A percentile compares a stretch with the other conserved stretches of the same genome.
phyloP scores from a whole-genome alignment of 2,888 invertebrate species.

The Oscheius sp. region DNA sequence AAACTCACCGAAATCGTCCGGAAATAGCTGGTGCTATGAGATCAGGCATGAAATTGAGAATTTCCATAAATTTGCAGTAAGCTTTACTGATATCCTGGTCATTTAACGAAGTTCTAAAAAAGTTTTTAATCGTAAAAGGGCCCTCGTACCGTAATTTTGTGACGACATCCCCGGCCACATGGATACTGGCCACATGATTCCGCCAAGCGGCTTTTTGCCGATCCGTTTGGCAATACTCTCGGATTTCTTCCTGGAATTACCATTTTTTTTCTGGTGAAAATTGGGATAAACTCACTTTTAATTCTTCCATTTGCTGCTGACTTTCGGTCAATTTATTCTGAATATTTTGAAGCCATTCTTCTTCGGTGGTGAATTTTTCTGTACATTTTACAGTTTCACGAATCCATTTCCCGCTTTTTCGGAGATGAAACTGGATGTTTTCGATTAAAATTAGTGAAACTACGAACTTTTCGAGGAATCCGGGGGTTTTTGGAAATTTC shows the following conservation, averaged over 20 bases:
- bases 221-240: neutral
- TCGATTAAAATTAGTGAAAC: neutral
- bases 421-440: neutral
- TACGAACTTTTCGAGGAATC: neutral
- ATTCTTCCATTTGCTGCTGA: neutral
- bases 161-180: neutral
- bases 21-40: neutral
- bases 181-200: neutral
- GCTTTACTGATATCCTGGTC: slow-evolving; percentile 33
- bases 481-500: neutral
- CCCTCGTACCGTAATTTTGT: neutral
- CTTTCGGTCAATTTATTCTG: neutral
- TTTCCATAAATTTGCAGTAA: slow-evolving; percentile 45
- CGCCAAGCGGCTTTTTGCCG: slow-evolving; percentile 1
- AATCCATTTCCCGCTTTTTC: neutral
- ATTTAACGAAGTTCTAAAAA: neutral
- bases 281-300: neutral
- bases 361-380: neutral
- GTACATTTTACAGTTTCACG: neutral
- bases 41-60: slow-evolving; percentile 35
- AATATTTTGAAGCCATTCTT: neutral
- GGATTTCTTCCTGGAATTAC: neutral
- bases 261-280: neutral
- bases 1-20: neutral
- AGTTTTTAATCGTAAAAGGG: neutral